phyloP scores from a whole-genome alignment of 1,140 invertebrate species.

The Conopomorpha cramerella region DNA sequence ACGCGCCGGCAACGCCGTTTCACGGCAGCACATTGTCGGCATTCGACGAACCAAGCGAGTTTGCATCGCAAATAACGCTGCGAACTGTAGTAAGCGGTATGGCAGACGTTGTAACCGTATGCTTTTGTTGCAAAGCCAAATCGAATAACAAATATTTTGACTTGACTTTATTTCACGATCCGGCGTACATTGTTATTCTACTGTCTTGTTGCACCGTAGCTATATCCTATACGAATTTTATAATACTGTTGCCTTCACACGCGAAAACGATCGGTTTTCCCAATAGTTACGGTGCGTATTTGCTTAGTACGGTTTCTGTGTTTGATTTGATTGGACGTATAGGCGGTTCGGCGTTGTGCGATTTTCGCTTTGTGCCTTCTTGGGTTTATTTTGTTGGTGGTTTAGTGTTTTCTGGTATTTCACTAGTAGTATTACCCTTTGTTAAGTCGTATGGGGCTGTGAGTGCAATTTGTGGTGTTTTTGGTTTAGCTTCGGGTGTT shows the following conservation, averaged over 20 bases:
- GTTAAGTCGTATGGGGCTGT: constrained; percentile 63
- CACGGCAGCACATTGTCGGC: no score
- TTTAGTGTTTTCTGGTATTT: constrained; percentile 74
- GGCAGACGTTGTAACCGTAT: no score
- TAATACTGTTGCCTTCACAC: constrained; percentile 79
- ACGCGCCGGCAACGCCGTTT: no score
- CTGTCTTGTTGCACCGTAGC: constrained; percentile 83
- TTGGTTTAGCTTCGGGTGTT: constrained; percentile 80
- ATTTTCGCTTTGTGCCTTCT: constrained; percentile 73
- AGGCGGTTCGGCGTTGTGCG: constrained; percentile 80
- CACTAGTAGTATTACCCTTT: constrained; percentile 72
- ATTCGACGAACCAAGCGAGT: no score
- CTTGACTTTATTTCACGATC: constrained; percentile 73
- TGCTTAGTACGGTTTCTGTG: constrained; percentile 78
- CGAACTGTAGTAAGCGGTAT: no score
- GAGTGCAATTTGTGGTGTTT: constrained; percentile 71
- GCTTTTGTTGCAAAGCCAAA: constrained; percentile 37
- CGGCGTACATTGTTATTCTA: constrained; percentile 79
- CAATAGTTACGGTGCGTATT: constrained; percentile 68
- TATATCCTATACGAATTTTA: constrained; percentile 85
- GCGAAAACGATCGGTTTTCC: constrained; percentile 70
- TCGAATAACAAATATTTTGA: constrained; percentile 73
- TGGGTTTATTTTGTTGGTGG: constrained; percentile 81
- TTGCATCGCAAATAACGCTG: no score
- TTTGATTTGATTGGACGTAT: constrained; percentile 80